Percentiles rank a stretch among this genome's conserved stretches.
Evolutionary conservation across 2,888 invertebrate genomes (phyloP).

Genomic region (Pyralis farinalis): DNA sequence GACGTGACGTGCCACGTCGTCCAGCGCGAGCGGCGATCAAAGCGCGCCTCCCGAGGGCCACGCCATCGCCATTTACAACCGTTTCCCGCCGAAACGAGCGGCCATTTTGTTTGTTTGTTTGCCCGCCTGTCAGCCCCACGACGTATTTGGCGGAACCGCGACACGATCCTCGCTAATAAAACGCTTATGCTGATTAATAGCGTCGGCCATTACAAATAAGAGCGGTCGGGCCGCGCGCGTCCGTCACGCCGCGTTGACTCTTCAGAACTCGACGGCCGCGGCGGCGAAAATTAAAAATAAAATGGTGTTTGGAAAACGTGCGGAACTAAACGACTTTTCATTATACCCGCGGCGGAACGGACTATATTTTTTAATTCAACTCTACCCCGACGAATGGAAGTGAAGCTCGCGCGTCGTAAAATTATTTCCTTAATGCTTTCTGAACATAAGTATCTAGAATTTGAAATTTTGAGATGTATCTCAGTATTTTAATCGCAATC

Average conservation of each 20-base stretch:
- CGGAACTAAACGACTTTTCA: conserved; percentile 49
- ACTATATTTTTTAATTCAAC: conserved; percentile 40
- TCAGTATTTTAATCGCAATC: too few relatives aligned
- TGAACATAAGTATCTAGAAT: too few relatives aligned
- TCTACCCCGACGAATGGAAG: conserved; percentile 38
- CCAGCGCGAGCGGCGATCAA: conserved; percentile 25
- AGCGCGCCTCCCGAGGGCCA: conserved; percentile 27
- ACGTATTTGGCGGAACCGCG: conserved; percentile 58
- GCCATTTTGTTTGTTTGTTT: conserved; percentile 34
- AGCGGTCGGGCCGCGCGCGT: conserved; percentile 17
- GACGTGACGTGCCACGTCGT: background rate
- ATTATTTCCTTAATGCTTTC: conserved; percentile 3
- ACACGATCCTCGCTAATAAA: conserved; percentile 54
- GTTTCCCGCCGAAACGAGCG: conserved; percentile 33
- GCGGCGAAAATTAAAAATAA: conserved; percentile 35
- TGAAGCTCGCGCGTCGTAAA: conserved; percentile 30
- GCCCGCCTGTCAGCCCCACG: conserved; percentile 42
- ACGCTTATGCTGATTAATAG: conserved; percentile 68
- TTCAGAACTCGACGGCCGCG: conserved; percentile 26
- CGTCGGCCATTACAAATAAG: conserved; percentile 42
- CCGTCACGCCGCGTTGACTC: conserved; percentile 35
- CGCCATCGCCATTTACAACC: conserved; percentile 50
- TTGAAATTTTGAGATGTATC: too few relatives aligned
- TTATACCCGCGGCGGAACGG: conserved; percentile 34
- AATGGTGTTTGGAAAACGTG: conserved; percentile 32